These are phyloP conservation scores for Clitarchus hookeri DNA, from an alignment of 2,888 invertebrate species.

Conservation along the genomic window DNA sequence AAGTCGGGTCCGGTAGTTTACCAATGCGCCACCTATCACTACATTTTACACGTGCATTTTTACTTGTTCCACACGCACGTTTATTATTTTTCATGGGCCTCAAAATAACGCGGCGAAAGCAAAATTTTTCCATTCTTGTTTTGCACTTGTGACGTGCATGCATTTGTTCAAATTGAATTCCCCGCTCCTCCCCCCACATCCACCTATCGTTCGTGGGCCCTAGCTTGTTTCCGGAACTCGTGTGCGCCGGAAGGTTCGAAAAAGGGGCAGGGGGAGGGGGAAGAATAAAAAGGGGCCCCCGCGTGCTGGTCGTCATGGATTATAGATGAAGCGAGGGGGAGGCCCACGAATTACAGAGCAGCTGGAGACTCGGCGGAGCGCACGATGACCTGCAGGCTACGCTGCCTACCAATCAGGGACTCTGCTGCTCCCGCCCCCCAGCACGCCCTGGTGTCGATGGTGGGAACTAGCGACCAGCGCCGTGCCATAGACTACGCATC, in stretches of 20 bases:
- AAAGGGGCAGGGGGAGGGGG: neutral
- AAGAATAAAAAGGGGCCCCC: neutral
- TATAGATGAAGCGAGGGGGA: slow-evolving; percentile 5
- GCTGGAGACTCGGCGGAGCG: neutral
- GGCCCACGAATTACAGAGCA: neutral
- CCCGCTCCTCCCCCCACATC: neutral
- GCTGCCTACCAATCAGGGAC: slow-evolving; percentile 8
- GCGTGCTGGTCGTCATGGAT: slow-evolving; percentile 5
- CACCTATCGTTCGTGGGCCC: neutral
- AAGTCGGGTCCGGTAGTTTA: too few species aligned
- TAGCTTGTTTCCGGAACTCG: neutral
- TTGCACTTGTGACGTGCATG: neutral
- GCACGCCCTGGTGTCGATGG: neutral
- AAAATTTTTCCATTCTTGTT: neutral
- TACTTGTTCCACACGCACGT: too few species aligned
- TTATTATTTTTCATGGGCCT: too few species aligned
- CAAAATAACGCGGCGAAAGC: neutral
- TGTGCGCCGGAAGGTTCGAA: slow-evolving; percentile 1
- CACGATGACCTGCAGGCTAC: slow-evolving; percentile 9
- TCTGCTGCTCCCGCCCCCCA: neutral
- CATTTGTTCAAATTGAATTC: neutral
- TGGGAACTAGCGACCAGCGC: slow-evolving; percentile 1
- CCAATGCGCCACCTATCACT: too few species aligned
- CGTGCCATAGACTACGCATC: neutral
- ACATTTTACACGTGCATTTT: too few species aligned